phyloP scores from a whole-genome alignment of 2,888 invertebrate species.

The Steinernema scapterisci region DNA sequence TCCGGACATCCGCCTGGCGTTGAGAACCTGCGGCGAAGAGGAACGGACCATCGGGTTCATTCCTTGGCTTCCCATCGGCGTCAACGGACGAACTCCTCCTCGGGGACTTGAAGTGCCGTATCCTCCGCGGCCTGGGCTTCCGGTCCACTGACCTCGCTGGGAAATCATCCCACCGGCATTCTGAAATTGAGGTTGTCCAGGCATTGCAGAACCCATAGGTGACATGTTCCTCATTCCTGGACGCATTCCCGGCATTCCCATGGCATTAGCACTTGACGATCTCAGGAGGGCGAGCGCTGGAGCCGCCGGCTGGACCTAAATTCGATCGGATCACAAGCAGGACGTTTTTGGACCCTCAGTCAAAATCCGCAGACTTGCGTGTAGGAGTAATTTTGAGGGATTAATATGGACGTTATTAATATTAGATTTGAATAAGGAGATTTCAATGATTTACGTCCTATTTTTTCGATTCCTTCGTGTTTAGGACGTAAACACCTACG shows the following conservation, averaged over 20 bases:
- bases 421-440: no score
- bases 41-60: conserved; percentile 8
- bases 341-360: no score
- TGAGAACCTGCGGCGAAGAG: neutral
- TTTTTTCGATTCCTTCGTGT: no score
- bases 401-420: no score
- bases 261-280: conserved; percentile 22
- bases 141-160: neutral
- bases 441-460: no score
- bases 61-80: neutral
- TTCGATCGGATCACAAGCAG: no score
- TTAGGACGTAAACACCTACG: no score
- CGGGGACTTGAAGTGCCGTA: conserved; percentile 9
- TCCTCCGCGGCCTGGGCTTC: neutral
- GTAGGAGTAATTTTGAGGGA: no score
- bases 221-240: neutral
- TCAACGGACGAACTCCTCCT: neutral
- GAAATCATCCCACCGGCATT: neutral
- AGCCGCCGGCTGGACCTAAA: conserved; percentile 22
- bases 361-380: no score
- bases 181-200: conserved; percentile 24
- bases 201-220: conserved; percentile 3
- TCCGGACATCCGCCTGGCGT: neutral
- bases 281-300: conserved; percentile 14
- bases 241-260: neutral